A percentile compares a stretch with the other conserved stretches of the same genome.
Evolutionary conservation across 1,140 invertebrate genomes (phyloP).

Genomic region (Bursaphelenchus mucronatus): DNA sequence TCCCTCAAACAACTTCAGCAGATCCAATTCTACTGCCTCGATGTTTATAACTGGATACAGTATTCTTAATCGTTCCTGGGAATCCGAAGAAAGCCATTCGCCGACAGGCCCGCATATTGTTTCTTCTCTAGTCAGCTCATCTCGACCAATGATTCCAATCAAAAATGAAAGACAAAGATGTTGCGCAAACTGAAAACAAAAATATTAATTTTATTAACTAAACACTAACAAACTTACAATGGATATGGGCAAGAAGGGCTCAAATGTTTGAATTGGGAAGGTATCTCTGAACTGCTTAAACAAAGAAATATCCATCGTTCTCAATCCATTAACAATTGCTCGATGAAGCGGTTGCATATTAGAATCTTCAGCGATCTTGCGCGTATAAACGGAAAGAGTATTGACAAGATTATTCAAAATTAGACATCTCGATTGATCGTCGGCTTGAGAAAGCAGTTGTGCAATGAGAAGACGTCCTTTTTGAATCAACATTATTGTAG

Average conservation of each 20-base stretch:
- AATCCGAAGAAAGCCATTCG: conserved; percentile 3
- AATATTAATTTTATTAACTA: not conserved
- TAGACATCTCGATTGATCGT: conserved; percentile 13
- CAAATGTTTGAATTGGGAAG: conserved; percentile 8
- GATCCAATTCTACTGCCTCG: conserved; percentile 18
- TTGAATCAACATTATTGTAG: conserved; percentile 44
- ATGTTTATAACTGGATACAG: conserved; percentile 13
- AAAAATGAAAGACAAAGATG: conserved; percentile 19
- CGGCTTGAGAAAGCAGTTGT: conserved; percentile 26
- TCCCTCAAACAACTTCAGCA: conserved; percentile 7
- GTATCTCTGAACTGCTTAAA: conserved; percentile 13
- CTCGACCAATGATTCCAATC: conserved; percentile 14
- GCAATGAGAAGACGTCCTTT: conserved; percentile 39
- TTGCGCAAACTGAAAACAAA: conserved; percentile 13
- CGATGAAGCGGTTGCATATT: conserved; percentile 22
- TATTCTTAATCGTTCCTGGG: conserved; percentile 2
- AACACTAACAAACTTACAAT: conserved; percentile 8
- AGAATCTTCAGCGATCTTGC: conserved; percentile 33
- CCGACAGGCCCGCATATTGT: conserved; percentile 7
- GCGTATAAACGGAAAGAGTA: conserved; percentile 30
- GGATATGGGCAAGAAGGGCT: conserved; percentile 17
- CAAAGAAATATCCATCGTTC: conserved; percentile 18
- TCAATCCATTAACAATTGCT: conserved; percentile 12
- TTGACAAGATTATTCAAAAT: conserved; percentile 14
- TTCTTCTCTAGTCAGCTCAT: not conserved